These are phyloP conservation scores for Stichodactyla mertensii DNA, from an alignment of 64 coral and sea anemone species.

Conservation along the genomic window DNA sequence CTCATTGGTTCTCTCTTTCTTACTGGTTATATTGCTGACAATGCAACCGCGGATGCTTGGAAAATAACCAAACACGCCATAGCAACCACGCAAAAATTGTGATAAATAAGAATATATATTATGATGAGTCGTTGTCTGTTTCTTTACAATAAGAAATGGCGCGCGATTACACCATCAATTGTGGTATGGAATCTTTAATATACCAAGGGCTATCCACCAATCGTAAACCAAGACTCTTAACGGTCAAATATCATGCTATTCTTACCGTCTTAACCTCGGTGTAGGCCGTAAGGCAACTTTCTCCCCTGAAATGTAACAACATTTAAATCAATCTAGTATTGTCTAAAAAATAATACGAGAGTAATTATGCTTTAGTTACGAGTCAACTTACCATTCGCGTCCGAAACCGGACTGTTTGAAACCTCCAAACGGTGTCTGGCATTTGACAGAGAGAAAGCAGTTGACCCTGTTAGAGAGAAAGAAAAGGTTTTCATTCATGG, in stretches of 20 bases:
- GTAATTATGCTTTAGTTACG: neutral
- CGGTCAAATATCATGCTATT: neutral
- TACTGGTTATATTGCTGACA: too few relatives aligned
- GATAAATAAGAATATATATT: too few relatives aligned
- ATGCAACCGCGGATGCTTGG: too few relatives aligned
- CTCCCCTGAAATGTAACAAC: conserved; percentile 31
- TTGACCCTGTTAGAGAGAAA: conserved; percentile 23
- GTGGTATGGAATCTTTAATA: neutral
- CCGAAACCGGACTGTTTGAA: conserved; percentile 62
- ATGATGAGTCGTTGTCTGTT: too few relatives aligned
- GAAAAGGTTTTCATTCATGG: neutral
- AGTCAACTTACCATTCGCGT: conserved; percentile 38
- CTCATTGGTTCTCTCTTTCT: too few relatives aligned
- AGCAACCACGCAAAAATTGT: too few relatives aligned
- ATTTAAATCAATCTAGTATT: neutral
- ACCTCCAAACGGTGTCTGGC: conserved; percentile 48
- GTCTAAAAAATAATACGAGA: neutral
- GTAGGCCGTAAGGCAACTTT: conserved; percentile 24
- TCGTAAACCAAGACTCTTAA: too few relatives aligned
- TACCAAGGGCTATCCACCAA: too few relatives aligned
- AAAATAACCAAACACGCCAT: too few relatives aligned
- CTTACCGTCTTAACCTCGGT: conserved; percentile 48
- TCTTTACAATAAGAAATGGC: too few relatives aligned
- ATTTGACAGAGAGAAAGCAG: conserved; percentile 14
- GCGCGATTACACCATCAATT: too few relatives aligned